These are phyloP conservation scores for Lethrus apterus DNA, from an alignment of 1,140 invertebrate species.

Conservation along the genomic window DNA sequence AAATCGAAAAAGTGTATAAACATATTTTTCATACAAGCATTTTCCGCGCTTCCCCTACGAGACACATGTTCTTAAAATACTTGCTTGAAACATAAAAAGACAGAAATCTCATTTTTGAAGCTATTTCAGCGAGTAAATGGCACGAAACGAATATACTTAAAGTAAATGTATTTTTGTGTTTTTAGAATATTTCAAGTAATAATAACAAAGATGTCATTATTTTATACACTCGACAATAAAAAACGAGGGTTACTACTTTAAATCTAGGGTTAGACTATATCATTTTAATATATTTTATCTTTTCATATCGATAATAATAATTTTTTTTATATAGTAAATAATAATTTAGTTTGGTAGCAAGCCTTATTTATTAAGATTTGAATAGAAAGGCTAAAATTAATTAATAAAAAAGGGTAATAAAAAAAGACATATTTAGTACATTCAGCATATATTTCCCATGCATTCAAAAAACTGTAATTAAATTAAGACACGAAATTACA, in stretches of 20 bases:
- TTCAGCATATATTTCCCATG: too few species aligned
- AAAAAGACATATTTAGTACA: too few species aligned
- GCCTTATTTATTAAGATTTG: too few species aligned
- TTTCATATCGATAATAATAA: neutral
- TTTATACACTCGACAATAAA: conserved; percentile 28
- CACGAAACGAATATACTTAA: conserved; percentile 37
- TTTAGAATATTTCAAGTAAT: conserved; percentile 26
- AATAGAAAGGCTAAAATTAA: too few species aligned
- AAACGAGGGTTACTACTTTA: conserved; percentile 17
- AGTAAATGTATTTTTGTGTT: conserved; percentile 38
- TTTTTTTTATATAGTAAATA: neutral
- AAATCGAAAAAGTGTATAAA: too few species aligned
- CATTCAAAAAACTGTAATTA: too few species aligned
- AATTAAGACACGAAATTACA: conserved; percentile 9
- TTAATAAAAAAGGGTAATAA: too few species aligned
- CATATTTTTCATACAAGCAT: neutral
- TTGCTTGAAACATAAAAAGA: conserved; percentile 26
- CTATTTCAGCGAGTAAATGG: conserved; percentile 38
- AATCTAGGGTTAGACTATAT: neutral
- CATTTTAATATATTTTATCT: neutral
- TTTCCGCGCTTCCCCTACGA: conserved; percentile 17
- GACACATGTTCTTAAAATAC: conserved; percentile 30
- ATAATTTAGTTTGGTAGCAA: too few species aligned
- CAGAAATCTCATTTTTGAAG: conserved; percentile 34
- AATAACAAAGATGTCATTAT: conserved; percentile 31